phyloP scores from a whole-genome alignment of 2,888 invertebrate genomes.

The Cyaniris semiargus region DNA sequence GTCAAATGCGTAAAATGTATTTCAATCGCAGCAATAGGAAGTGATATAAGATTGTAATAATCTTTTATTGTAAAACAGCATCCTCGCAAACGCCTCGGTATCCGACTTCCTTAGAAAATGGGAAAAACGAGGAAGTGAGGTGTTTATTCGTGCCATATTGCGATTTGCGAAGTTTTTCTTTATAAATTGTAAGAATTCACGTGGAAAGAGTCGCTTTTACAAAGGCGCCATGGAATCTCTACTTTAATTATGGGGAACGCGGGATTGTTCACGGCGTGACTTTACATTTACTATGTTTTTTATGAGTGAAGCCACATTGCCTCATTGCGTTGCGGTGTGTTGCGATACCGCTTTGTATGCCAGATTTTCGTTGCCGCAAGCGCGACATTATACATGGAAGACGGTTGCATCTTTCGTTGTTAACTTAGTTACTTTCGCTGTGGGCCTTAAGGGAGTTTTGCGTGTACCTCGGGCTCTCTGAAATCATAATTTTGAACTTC shows the following conservation, averaged over 20 bases:
- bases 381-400: too few relatives aligned
- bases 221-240: neutral
- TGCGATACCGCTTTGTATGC: neutral
- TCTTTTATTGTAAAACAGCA: neutral
- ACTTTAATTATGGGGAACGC: neutral
- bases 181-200: constrained; percentile 11
- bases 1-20: too few relatives aligned
- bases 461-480: too few relatives aligned
- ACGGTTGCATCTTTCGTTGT: too few relatives aligned
- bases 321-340: neutral
- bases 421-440: too few relatives aligned
- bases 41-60: neutral
- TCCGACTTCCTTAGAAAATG: neutral
- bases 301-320: neutral
- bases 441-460: too few relatives aligned
- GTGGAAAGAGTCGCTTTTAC: neutral
- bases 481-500: too few relatives aligned
- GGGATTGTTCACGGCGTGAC: neutral
- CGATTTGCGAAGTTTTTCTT: neutral
- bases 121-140: neutral
- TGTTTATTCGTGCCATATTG: neutral
- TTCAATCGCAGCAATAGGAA: neutral
- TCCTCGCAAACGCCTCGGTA: neutral
- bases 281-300: neutral
- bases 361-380: too few relatives aligned